Percentiles rank a stretch among this genome's conserved stretches.
Evolutionary conservation across 2,888 invertebrate genomes (phyloP).

Genomic region (Anaspis maculata): DNA sequence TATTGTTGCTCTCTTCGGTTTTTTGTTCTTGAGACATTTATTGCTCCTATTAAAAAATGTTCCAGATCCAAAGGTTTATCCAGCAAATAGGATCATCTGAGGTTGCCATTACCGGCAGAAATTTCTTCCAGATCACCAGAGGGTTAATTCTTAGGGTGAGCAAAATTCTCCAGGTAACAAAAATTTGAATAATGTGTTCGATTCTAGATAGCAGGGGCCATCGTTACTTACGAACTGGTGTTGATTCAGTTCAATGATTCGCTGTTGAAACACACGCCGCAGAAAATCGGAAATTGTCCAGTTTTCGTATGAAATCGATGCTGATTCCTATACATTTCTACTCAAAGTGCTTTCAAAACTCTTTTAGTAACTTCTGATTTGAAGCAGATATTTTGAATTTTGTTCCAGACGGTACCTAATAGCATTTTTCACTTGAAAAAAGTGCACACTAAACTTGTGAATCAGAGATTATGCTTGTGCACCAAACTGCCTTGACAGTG

Average conservation of each 20-base stretch:
- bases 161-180: neutral
- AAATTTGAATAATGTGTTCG: neutral
- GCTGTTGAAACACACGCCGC: constrained; percentile 3
- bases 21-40: too few relatives aligned
- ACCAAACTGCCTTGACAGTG: too few relatives aligned
- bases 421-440: too few relatives aligned
- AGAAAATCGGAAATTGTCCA: constrained; percentile 3
- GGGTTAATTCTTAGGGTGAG: constrained; percentile 9
- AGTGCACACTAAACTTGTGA: too few relatives aligned
- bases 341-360: too few relatives aligned
- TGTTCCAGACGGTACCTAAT: too few relatives aligned
- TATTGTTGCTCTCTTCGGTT: too few relatives aligned
- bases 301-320: constrained; percentile 3
- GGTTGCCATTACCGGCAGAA: constrained; percentile 10
- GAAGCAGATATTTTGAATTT: too few relatives aligned
- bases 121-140: constrained; percentile 12
- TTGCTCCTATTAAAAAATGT: neutral
- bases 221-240: constrained; percentile 9
- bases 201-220: constrained; percentile 11
- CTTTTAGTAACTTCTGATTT: too few relatives aligned
- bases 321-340: too few relatives aligned
- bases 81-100: constrained; percentile 7
- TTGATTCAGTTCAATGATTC: constrained; percentile 9
- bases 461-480: too few relatives aligned
- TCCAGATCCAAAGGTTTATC: constrained; percentile 11